phyloP scores from a whole-genome alignment of 2,797 vertebrate genomes.

The Microctenopoma stevenorrisi region DNA sequence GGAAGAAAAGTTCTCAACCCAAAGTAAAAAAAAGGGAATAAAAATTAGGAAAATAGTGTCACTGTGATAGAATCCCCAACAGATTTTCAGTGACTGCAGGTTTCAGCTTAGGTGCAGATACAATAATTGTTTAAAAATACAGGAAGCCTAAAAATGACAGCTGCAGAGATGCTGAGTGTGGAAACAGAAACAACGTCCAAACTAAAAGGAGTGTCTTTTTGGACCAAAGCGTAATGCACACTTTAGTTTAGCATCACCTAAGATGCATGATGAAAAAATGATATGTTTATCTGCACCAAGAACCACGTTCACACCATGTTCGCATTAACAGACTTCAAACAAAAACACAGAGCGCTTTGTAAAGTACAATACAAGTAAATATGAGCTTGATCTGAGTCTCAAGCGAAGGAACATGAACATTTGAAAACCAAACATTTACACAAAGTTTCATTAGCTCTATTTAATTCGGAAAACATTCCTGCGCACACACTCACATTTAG shows the following conservation, averaged over 20 bases:
- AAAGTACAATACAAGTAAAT: neutral
- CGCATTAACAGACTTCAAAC: neutral
- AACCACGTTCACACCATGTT: neutral
- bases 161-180: slow-evolving; percentile 1
- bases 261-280: too few relatives aligned
- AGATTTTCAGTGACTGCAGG: slow-evolving; percentile 8
- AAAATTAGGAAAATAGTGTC: slow-evolving; percentile 12
- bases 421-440: slow-evolving; percentile 16
- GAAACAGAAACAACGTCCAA: neutral
- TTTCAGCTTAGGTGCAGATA: slow-evolving; percentile 25
- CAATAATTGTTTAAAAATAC: slow-evolving; percentile 20
- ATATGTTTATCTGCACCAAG: neutral
- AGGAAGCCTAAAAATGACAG: slow-evolving; percentile 7
- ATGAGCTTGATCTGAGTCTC: neutral
- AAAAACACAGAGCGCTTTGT: neutral
- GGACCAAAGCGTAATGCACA: neutral
- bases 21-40: neutral
- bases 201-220: neutral
- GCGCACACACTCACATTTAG: neutral
- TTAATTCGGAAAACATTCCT: neutral
- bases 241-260: slow-evolving; percentile 8
- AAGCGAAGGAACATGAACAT: neutral
- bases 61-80: slow-evolving; percentile 23
- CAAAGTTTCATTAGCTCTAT: slow-evolving; percentile 2
- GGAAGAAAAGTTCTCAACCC: slow-evolving; percentile 15